Evolutionary conservation across 2,797 vertebrate species (phyloP), one percentile per base, ranked within the genome.

Genomic region (Steatocranus sp.): DNA sequence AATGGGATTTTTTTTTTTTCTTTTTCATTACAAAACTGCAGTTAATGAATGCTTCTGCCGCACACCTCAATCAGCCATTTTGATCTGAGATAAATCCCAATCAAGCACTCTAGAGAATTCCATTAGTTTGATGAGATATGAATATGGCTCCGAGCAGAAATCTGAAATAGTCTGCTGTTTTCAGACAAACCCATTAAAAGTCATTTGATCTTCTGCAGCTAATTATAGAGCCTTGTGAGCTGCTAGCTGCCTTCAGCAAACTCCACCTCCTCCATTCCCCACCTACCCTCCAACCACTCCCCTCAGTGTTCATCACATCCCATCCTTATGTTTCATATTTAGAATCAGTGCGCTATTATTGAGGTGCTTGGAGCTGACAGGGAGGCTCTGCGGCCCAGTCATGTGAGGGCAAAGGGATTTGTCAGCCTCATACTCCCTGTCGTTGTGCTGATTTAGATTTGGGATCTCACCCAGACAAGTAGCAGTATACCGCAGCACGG

Each of bases 51-150:
- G 80, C 78, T 74, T 86, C 88, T 79, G 87, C 90, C 8, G 8
- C 43, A 85, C 83, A 87, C 83, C 89, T 87, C 84, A 83, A 89
- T 94, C 92, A 86, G 82, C 91, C 87, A 75, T 89, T 88, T 78
- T 89, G 86, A 93, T 92, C 87, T 68, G 73, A 91, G 91, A 93
- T 94, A 88, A 94, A 93, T 93, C 85, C 89, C 89, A 94, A 93
- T 93, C 92, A 88, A 18, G 88, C 88, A 66, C 92, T 88, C 90
- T 4, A 14, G 89, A 93, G 91, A 86, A 88, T 90, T 92, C 89
- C 92, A 93, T 94, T 94, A 94, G 88, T 87, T 84, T 94, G 91
- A 93, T 94, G 94, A 94, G 93, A 94, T 93, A 87, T 90, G 92
- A 93, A 88, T 90, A 83, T 87, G 53, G 88, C 94, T 93, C 56